phyloP scores from a whole-genome alignment of 2,797 vertebrate genomes.

The Darevskia nairensis region DNA sequence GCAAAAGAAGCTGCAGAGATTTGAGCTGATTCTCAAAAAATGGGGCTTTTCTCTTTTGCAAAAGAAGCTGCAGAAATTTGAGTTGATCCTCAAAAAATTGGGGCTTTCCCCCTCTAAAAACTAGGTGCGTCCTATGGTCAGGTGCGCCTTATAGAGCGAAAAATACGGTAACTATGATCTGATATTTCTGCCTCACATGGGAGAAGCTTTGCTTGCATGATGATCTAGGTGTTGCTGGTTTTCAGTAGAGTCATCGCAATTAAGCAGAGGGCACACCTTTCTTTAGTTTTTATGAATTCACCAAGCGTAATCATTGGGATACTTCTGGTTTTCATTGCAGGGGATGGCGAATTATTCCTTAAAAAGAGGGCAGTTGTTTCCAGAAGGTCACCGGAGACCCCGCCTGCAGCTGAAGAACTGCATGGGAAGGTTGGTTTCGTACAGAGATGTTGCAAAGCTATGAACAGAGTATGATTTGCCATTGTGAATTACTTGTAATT shows the following conservation, averaged over 20 bases:
- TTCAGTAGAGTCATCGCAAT: neutral
- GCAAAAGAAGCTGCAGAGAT: too few relatives aligned
- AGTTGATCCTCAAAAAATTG: too few relatives aligned
- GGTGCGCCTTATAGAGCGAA: too few relatives aligned
- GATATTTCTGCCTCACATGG: neutral
- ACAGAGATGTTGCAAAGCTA: neutral
- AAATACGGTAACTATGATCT: neutral
- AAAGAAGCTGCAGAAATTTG: too few relatives aligned
- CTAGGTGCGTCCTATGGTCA: too few relatives aligned
- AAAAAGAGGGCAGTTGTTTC: conserved; percentile 37
- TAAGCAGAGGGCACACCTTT: neutral
- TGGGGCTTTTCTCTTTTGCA: too few relatives aligned
- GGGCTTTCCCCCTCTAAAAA: too few relatives aligned
- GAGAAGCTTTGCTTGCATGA: neutral
- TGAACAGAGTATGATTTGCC: neutral
- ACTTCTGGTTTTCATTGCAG: conserved; percentile 60
- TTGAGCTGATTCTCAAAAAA: too few relatives aligned
- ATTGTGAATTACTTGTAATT: neutral
- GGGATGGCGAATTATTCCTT: conserved; percentile 33
- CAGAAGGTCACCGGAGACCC: conserved; percentile 41
- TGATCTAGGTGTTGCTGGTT: neutral
- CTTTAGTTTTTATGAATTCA: neutral
- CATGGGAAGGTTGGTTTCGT: conserved; percentile 50
- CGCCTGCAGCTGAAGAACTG: conserved; percentile 37
- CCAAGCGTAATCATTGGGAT: neutral